These are phyloP conservation scores for Malacoctenus gilli DNA, from an alignment of 2,797 vertebrate genomes.

Conservation along the genomic window DNA sequence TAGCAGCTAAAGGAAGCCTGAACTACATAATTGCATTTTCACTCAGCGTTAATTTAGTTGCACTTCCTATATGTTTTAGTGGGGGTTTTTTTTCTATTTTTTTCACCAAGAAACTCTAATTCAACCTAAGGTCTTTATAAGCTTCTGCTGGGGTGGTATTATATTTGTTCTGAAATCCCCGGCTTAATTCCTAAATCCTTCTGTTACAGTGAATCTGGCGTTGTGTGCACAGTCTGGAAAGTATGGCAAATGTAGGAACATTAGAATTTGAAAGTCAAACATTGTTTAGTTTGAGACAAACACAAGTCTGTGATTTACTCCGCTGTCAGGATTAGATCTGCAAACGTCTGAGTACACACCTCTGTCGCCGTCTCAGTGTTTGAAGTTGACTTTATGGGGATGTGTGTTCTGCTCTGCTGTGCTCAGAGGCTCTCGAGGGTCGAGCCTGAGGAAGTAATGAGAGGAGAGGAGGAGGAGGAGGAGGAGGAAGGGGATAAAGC, in stretches of 20 bases:
- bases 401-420: conserved; percentile 53
- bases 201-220: conserved; percentile 64
- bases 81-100: conserved; percentile 27
- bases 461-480: conserved; percentile 41
- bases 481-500: conserved; percentile 24
- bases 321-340: conserved; percentile 59
- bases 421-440: conserved; percentile 45
- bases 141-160: conserved; percentile 67
- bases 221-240: conserved; percentile 65
- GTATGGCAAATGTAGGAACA: conserved; percentile 62
- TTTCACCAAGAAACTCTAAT: conserved; percentile 48
- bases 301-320: conserved; percentile 50
- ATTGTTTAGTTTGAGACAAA: conserved; percentile 60
- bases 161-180: conserved; percentile 73
- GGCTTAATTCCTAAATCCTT: conserved; percentile 74
- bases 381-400: conserved; percentile 57
- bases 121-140: conserved; percentile 59
- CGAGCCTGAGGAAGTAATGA: conserved; percentile 46
- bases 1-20: conserved; percentile 23
- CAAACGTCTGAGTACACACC: conserved; percentile 60
- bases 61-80: conserved; percentile 37
- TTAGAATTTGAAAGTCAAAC: conserved; percentile 72
- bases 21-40: conserved; percentile 16
- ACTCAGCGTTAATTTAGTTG: conserved; percentile 24
- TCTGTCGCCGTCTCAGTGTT: conserved; percentile 51